A percentile compares a stretch with the other conserved stretches of the same genome.
Evolutionary conservation across 2,797 vertebrate genomes (phyloP).

Genomic region (Phyllotis vaccarum): DNA sequence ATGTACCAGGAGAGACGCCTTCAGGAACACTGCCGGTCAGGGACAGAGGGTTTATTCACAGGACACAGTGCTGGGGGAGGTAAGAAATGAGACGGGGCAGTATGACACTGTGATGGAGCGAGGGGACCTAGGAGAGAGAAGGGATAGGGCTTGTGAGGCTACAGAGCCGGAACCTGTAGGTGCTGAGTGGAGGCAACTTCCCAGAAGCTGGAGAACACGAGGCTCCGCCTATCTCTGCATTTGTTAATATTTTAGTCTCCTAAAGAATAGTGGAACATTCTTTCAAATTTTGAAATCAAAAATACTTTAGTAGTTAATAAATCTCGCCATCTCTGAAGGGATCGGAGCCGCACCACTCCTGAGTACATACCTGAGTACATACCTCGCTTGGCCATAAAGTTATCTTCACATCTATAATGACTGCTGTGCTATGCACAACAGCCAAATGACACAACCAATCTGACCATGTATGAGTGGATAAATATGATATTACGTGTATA

Average conservation of each 20-base stretch:
- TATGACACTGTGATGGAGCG: background rate
- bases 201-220: rapidly evolving
- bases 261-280: background rate
- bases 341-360: background rate
- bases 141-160: background rate
- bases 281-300: conserved; percentile 13
- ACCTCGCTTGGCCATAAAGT: background rate
- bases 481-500: background rate
- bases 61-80: background rate
- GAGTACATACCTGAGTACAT: background rate
- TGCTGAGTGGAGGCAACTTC: rapidly evolving
- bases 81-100: background rate
- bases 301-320: background rate
- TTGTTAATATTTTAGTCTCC: background rate
- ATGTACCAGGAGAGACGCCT: background rate
- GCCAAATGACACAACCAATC: background rate
- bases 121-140: background rate
- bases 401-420: background rate
- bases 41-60: background rate
- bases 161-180: background rate
- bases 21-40: background rate
- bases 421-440: background rate
- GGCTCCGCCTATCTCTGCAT: background rate
- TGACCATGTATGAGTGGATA: background rate
- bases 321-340: background rate